phyloP scores from a whole-genome alignment of 2,113 vertebrate genomes.

The Agapornis roseicollis region DNA sequence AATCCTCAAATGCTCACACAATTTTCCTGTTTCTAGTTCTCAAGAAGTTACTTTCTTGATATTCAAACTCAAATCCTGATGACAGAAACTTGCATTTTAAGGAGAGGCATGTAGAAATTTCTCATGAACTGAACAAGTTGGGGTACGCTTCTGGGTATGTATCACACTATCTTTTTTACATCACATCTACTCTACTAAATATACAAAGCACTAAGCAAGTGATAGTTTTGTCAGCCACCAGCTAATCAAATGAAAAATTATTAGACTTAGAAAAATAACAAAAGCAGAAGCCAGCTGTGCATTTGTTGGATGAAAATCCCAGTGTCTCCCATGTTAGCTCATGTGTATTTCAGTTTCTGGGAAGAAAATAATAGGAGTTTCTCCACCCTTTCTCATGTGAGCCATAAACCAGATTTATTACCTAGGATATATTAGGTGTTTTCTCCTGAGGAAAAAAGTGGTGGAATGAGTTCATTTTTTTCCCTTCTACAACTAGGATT shows the following conservation, averaged over 20 bases:
- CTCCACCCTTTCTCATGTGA: slow-evolving; percentile 71
- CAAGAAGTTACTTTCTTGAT: not conserved
- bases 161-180: not conserved
- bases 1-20: not conserved
- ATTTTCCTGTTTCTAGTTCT: not conserved
- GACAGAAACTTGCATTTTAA: not conserved
- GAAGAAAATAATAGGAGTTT: slow-evolving; percentile 68
- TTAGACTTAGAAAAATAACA: slow-evolving; percentile 59
- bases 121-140: not conserved
- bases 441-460: slow-evolving; percentile 63
- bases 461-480: slow-evolving; percentile 67
- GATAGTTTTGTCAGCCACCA: slow-evolving; percentile 64
- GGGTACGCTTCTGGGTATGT: not conserved
- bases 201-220: slow-evolving; percentile 38
- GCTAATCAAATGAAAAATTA: slow-evolving; percentile 65
- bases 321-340: slow-evolving; percentile 61
- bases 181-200: slow-evolving; percentile 29
- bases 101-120: not conserved
- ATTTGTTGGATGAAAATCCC: slow-evolving; percentile 60
- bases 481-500: slow-evolving; percentile 54
- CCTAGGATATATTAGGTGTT: slow-evolving; percentile 63
- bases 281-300: slow-evolving; percentile 64
- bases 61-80: not conserved
- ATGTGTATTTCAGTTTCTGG: slow-evolving; percentile 66
- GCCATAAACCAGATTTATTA: slow-evolving; percentile 72